Evolutionary conservation across 2,888 invertebrate genomes (phyloP), one percentile per base, ranked within the genome.

Genomic region (Harmothoe impar): DNA sequence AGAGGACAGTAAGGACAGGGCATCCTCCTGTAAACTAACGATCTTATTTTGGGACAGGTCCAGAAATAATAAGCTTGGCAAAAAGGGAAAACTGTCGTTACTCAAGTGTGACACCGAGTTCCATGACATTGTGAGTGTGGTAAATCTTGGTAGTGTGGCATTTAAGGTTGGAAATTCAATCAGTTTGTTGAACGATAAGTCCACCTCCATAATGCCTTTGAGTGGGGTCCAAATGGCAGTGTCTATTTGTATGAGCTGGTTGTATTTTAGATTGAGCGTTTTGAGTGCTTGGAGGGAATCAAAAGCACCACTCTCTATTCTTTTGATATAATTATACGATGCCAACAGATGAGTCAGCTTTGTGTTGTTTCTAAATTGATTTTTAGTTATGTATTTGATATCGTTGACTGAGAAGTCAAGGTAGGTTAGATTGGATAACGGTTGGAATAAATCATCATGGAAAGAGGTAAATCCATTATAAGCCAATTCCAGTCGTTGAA

Each of bases 391-490:
- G 15, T 15, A 1, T 25, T 56, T 51, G 1, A 86, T 25, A 20
- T 54, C 86, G n/a, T 86, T 86, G 56, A 54, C 1, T 7, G 86
- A 86, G 52, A 86, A 52, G 29, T 86, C 86, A 51, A 86, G 25
- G 23, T 54, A 56, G 54, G 52, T 86, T 52, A 86, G 29, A 15
- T 56, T 54, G 20, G 12, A 0, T 23, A 86, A 23, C 0, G 29
- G 15, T 52, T 25, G 17, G 20, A 86, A 86, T 15, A 86, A 25
- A 52, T n/a, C 86, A 54, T 86, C 86, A 25, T 29, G 15, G n/a
- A 86, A 52, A 0, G 20, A n/a, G 56, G 1, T 0, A 7, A 86
- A 54, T 12, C 54, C 54, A 33, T 86, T 86, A 25, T 86, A 52
- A 25, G 52, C 15, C 29, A 86, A 17, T 0, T 86, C 56, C 12